Conservation (phyloP, 2,797 vertebrate species). For the Uromys caudimaculatus region DNA sequence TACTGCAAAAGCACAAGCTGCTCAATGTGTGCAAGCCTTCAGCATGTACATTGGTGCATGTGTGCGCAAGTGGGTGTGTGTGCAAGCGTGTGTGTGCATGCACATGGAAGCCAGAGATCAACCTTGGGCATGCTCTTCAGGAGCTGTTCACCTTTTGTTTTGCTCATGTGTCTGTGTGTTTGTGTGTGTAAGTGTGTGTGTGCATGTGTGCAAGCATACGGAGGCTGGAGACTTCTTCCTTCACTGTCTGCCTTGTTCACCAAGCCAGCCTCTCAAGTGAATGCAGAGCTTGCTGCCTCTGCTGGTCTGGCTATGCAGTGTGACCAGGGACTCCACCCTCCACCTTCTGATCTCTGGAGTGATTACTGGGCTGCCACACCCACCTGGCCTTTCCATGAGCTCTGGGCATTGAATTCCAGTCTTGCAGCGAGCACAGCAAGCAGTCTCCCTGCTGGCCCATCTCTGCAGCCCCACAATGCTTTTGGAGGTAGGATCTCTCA, state of each 20-base stretch:
- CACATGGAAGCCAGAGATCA: neutral
- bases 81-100: neutral
- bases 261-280: neutral
- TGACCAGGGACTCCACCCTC: accelerated
- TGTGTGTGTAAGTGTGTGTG: neutral
- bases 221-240: neutral
- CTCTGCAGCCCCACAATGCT: neutral
- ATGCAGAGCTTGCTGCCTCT: neutral
- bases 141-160: neutral
- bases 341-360: neutral
- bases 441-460: neutral
- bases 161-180: neutral
- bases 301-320: neutral
- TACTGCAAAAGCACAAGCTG: neutral
- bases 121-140: neutral
- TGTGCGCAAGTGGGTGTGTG: neutral
- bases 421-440: neutral
- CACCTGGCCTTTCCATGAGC: neutral
- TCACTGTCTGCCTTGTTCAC: neutral
- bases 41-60: no score
- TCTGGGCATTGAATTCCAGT: neutral
- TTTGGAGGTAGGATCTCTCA: neutral
- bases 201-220: neutral
- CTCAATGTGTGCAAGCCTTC: neutral
- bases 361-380: neutral